Percentiles rank a stretch among this genome's conserved stretches.
Conservation (phyloP, 2,797 vertebrate genomes). For the Hemitrygon akajei region DNA sequence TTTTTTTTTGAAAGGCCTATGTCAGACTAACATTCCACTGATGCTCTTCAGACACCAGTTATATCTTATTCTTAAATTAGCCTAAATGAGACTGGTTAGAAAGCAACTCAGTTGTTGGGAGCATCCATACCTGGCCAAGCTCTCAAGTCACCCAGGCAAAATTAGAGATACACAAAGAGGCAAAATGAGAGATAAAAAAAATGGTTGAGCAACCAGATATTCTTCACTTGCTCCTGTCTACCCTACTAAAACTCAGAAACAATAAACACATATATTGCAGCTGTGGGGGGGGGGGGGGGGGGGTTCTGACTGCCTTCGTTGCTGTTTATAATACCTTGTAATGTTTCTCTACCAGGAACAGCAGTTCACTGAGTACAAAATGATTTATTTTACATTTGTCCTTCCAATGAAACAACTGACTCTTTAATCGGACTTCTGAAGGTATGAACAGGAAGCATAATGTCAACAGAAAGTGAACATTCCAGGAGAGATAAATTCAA, state of each 20-base stretch:
- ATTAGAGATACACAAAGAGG: no score
- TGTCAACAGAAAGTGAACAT: neutral
- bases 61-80: neutral
- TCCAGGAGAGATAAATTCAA: neutral
- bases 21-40: neutral
- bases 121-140: neutral
- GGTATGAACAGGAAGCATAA: neutral
- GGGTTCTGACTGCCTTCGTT: neutral
- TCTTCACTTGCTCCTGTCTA: neutral
- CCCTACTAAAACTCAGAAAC: no score
- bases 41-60: neutral
- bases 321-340: neutral
- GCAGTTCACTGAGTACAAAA: neutral
- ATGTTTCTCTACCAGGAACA: neutral
- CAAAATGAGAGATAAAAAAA: neutral
- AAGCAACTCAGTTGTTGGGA: neutral
- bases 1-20: neutral
- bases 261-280: neutral
- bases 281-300: neutral
- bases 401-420: neutral
- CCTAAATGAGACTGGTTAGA: neutral
- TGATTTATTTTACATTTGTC: neutral
- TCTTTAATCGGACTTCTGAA: neutral
- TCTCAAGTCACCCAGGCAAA: neutral
- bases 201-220: neutral